Conservation (phyloP, 2,888 invertebrate genomes). For the Macaria liturata region DNA sequence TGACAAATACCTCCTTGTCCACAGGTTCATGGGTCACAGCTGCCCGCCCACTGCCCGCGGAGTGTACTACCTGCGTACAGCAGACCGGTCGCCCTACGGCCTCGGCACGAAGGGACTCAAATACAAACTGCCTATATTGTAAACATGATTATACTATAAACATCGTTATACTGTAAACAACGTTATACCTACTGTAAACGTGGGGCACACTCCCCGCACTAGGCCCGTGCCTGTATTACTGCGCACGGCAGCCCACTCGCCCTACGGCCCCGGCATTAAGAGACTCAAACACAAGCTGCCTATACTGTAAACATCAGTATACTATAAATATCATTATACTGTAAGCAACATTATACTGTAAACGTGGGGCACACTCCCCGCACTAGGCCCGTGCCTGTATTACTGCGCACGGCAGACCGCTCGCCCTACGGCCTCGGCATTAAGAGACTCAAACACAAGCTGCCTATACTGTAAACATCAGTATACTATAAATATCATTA, state of each 20-base stretch:
- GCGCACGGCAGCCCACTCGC: background rate
- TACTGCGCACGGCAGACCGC: no score
- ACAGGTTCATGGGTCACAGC: slow-evolving; percentile 38
- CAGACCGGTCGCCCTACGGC: slow-evolving; percentile 29
- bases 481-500: no score
- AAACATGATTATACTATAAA: background rate
- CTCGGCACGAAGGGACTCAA: slow-evolving; percentile 27
- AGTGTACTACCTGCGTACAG: slow-evolving; percentile 38
- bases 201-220: no score
- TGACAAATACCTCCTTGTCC: no score
- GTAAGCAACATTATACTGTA: no score
- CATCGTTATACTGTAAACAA: no score
- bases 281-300: slow-evolving; percentile 25
- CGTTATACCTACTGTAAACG: no score
- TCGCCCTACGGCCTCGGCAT: slow-evolving; percentile 31
- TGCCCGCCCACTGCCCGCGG: slow-evolving; percentile 30
- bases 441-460: slow-evolving; percentile 24
- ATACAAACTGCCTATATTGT: slow-evolving; percentile 10
- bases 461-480: background rate
- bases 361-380: no score
- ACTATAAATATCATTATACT: no score
- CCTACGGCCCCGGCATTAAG: slow-evolving; percentile 29
- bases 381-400: no score
- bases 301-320: background rate
- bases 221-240: no score